Evolutionary conservation across 1,140 invertebrate species (phyloP), one percentile per base, ranked within the genome.

Genomic region (Nephila pilipes): DNA sequence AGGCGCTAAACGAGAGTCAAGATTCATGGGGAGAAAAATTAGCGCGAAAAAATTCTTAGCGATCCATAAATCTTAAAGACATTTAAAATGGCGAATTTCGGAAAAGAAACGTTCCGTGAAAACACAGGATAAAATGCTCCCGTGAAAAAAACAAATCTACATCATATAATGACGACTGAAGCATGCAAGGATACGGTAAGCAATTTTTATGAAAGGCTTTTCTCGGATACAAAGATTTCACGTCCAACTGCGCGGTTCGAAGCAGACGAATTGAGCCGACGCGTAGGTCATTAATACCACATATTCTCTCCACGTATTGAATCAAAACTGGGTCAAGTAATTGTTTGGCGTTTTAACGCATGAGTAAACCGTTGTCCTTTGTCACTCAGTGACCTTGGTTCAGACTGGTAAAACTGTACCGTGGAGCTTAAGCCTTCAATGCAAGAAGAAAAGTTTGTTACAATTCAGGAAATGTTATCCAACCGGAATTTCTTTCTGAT

Each of bases 291-390:
- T 83, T 83, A 83, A 55, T 14, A 83, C 46, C 20, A 46, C 10
- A 46, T 38, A 88, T 88, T 90, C 29, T 58, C 69, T 16, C 63
- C 65, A 90, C 88, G 88, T 90, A 29, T 8, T 22, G 25, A 57
- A 80, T 69, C 63, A 58, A 90, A 83, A 75, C 14, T 90, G n/a
- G 88, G 88, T 90, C 88, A 90, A 90, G 46, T 54, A 69, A 90
- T 90, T 90, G 88, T 80, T 58, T 18, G n/a, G 36, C 57, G 12
- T 29, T 25, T 79, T 57, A 46, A 25, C 87, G 87, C 87, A 12
- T 63, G 87, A 88, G 85, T 65, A 69, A 69, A 57, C 46, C 80
- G 46, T 29, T 20, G 69, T 85, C 55, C 54, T 87, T 25, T 60
- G 32, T 69, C 58, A 25, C 85, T 87, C 60, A 10, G 36, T 36